Conservation (phyloP, 2,113 vertebrate species). For the Prinia subflava region DNA sequence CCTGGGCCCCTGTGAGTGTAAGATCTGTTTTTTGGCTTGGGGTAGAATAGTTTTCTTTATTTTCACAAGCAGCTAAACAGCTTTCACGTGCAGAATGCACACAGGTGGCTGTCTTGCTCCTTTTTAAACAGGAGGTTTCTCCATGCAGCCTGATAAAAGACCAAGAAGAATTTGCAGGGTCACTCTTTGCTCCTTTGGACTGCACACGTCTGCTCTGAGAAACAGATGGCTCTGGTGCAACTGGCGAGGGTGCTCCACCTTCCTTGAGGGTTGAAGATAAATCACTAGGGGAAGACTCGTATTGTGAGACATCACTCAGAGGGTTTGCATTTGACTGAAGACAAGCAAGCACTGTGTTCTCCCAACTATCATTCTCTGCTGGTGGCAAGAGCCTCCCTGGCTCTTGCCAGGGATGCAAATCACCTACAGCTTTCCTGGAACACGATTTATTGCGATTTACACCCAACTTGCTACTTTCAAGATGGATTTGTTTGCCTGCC, state of each 20-base stretch:
- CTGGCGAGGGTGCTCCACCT: not conserved
- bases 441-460: not conserved
- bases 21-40: not conserved
- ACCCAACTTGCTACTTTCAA: not conserved
- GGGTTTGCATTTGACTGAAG: not conserved
- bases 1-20: not conserved
- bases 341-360: not conserved
- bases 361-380: not conserved
- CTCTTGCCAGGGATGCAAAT: not conserved
- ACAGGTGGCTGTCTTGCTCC: not conserved
- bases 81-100: not conserved
- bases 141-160: not conserved
- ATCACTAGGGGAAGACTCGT: not conserved
- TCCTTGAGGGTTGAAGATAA: not conserved
- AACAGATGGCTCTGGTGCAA: not conserved
- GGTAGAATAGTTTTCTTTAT: conserved; percentile 16
- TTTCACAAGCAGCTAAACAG: not conserved
- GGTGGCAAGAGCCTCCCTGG: not conserved
- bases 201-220: not conserved
- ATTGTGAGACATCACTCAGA: not conserved
- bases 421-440: not conserved
- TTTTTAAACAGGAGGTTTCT: not conserved
- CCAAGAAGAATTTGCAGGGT: not conserved
- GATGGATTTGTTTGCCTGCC: not conserved
- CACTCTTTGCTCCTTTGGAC: not conserved